Base-by-base conservation (phyloP, 2,113 vertebrate genomes). In the Anhinga anhinga region DNA sequence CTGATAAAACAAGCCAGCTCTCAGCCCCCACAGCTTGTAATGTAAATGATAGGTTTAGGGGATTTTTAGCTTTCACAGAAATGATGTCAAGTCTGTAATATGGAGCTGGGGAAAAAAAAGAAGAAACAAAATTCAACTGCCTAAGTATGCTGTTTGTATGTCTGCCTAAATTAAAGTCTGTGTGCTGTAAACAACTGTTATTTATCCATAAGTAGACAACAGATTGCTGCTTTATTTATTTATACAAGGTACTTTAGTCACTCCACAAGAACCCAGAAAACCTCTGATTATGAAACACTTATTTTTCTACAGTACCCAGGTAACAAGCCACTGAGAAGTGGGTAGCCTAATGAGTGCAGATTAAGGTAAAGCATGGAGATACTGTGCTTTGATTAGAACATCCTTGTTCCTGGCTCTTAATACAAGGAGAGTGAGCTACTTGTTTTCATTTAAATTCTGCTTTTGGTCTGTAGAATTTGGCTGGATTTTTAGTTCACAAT, bases 171-270 rank as follows among this genome's bases (percentile, higher is more conserved):
- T 93, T 93, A 66, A 83, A 84, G 50, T 77, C 73, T 67, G 53
- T 56, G 20, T 81, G 23, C 30, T 80, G 55, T 74, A 87, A 89
- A 87, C 29, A 73, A 86, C 81, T 73, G 15, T 62, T 91, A 70
- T 88, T 89, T 93, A 89, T 77, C 40, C 11, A 7, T 47, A 58
- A 78, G 42, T 44, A 94, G 44, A 65, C 55, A 93, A 84, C 34
- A 84, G 59, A 70, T 49, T 89, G 40, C 42, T 87, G 53, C n/a
- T 88, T 86, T 76, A 91, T 88, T 86, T 93, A 77, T 91, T 92
- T 73, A 84, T 91, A 56, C 29, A 26, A 19, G 73, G 29, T 73
- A 73, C 32, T 94, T 80, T 47, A 45, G 36, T 69, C 27, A 61
- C 55, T 83, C 26, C 52, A 42, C 36, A 38, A 30, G 53, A 73